These are phyloP conservation scores for Acropora tenuis DNA, from an alignment of 64 coral and sea anemone genomes.

Conservation along the genomic window DNA sequence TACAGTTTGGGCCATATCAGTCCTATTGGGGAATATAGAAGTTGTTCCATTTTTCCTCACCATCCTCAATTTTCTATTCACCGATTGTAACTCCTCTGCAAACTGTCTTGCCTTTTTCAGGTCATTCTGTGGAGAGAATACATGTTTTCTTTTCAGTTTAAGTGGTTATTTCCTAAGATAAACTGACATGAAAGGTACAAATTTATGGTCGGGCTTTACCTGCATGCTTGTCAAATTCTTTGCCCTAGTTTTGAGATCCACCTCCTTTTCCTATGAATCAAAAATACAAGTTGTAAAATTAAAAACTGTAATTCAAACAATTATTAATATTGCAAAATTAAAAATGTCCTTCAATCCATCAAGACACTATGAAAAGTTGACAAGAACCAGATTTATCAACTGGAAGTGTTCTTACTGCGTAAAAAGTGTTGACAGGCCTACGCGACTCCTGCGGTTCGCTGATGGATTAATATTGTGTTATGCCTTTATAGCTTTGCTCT, in stretches of 20 bases:
- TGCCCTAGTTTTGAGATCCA: conserved; percentile 54
- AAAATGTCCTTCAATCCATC: too few species aligned
- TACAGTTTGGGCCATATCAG: too few species aligned
- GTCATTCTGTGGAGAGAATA: conserved; percentile 59
- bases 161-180: neutral
- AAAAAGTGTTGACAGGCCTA: too few species aligned
- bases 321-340: too few species aligned
- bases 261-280: conserved; percentile 53
- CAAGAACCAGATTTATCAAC: too few species aligned
- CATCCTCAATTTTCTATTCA: conserved; percentile 65
- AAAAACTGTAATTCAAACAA: neutral
- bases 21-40: too few species aligned
- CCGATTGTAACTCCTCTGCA: conserved; percentile 75
- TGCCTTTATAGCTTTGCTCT: too few species aligned
- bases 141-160: neutral
- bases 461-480: too few species aligned
- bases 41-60: conserved; percentile 27
- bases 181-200: neutral
- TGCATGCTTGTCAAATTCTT: conserved; percentile 65
- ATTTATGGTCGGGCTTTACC: conserved; percentile 7
- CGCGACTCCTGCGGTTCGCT: too few species aligned
- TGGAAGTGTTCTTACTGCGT: too few species aligned
- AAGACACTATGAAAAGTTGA: too few species aligned
- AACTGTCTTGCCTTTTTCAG: conserved; percentile 89
- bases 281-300: neutral